phyloP scores from a whole-genome alignment of 2,888 invertebrate genomes.

The Formica aserva region DNA sequence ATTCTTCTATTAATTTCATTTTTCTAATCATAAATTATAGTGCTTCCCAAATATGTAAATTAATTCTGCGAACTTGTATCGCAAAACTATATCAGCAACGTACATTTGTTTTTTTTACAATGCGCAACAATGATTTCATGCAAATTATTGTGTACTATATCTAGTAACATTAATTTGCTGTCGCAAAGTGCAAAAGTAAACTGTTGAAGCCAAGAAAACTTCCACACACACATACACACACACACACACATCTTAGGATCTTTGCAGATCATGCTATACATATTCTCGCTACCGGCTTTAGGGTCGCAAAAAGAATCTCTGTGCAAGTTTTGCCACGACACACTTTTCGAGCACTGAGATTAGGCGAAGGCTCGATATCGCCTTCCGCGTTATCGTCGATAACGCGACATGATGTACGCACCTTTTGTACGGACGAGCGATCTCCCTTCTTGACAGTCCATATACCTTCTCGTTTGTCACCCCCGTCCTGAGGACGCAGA shows the following conservation, averaged over 20 bases:
- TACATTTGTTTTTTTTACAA: background rate
- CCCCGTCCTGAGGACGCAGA: background rate
- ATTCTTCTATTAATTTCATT: background rate
- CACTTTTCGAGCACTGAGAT: background rate
- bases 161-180: background rate
- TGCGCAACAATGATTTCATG: background rate
- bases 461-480: slow-evolving; percentile 57
- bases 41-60: background rate
- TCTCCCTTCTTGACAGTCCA: slow-evolving; percentile 55
- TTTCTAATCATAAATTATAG: background rate
- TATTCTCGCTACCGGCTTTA: background rate
- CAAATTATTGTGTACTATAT: background rate
- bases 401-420: slow-evolving; percentile 12
- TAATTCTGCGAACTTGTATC: background rate
- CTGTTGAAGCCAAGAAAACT: background rate
- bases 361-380: background rate
- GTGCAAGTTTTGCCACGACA: background rate
- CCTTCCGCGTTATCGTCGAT: background rate
- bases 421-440: slow-evolving; percentile 57
- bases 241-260: background rate
- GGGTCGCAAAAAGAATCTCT: background rate
- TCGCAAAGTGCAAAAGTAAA: background rate
- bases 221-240: too few relatives aligned
- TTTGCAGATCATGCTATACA: background rate
- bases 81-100: background rate